phyloP scores from a whole-genome alignment of 2,888 invertebrate species.

The Vandiemenella viatica region DNA sequence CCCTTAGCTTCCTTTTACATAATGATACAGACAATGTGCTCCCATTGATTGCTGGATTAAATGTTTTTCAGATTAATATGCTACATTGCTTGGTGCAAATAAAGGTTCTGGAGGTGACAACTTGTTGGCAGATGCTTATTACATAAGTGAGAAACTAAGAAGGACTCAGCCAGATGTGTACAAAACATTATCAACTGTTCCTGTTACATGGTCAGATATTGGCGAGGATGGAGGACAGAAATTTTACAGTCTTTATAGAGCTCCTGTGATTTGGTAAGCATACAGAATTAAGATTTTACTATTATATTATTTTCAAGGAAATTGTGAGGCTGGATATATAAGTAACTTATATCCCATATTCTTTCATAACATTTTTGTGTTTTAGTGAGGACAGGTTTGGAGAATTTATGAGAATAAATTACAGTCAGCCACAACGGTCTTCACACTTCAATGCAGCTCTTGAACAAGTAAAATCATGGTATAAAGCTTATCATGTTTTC shows the following conservation, averaged over 20 bases:
- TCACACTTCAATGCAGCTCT: conserved; percentile 45
- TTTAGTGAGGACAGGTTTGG: conserved; percentile 36
- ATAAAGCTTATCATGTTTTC: conserved; percentile 49
- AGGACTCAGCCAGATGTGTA: conserved; percentile 39
- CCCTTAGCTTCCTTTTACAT: too few species aligned
- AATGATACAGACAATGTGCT: too few species aligned
- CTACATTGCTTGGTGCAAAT: conserved; percentile 57
- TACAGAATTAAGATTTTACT: too few species aligned
- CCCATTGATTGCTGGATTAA: background rate
- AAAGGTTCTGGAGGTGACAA: conserved; percentile 48
- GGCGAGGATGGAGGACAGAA: conserved; percentile 45
- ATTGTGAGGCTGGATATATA: too few species aligned
- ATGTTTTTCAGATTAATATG: conserved; percentile 36
- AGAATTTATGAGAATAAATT: conserved; percentile 45
- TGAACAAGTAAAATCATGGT: conserved; percentile 47
- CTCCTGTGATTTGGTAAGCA: conserved; percentile 49
- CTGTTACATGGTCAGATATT: conserved; percentile 58
- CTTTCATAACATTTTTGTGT: conserved; percentile 1
- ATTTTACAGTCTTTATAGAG: conserved; percentile 45
- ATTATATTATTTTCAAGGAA: too few species aligned
- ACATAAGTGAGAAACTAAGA: conserved; percentile 43
- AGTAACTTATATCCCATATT: too few species aligned
- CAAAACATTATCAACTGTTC: conserved; percentile 37
- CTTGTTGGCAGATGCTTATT: conserved; percentile 49
- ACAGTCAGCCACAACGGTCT: conserved; percentile 60